Evolutionary conservation across 2,797 vertebrate genomes (phyloP).

Genomic region (Danio kyathit): DNA sequence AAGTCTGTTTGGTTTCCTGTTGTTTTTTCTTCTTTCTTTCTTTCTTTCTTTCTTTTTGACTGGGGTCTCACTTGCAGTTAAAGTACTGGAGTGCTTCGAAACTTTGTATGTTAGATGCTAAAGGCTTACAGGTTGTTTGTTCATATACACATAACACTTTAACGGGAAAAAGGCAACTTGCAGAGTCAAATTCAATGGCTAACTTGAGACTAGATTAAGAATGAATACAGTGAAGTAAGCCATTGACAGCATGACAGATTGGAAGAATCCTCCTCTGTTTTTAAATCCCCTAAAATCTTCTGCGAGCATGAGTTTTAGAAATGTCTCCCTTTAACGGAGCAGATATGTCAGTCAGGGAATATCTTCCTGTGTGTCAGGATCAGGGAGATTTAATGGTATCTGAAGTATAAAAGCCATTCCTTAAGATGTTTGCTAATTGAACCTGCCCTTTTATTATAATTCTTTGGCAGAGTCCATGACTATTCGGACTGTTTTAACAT

Average conservation of each 20-base stretch:
- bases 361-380: constrained; percentile 77
- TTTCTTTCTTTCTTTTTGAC: constrained; percentile 34
- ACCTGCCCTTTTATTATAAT: constrained; percentile 63
- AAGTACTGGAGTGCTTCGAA: constrained; percentile 25
- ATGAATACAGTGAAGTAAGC: constrained; percentile 74
- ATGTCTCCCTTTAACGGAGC: constrained; percentile 78
- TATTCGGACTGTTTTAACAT: constrained; percentile 65
- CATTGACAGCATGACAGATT: constrained; percentile 72
- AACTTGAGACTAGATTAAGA: constrained; percentile 67
- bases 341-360: constrained; percentile 76
- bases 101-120: constrained; percentile 14
- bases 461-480: constrained; percentile 48
- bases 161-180: constrained; percentile 23
- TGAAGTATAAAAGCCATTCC: constrained; percentile 78
- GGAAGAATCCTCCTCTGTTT: constrained; percentile 72
- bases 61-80: constrained; percentile 11
- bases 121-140: constrained; percentile 8
- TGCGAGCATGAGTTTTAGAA: constrained; percentile 74
- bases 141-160: neutral
- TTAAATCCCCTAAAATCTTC: constrained; percentile 78
- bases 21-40: constrained; percentile 4
- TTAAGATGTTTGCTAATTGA: constrained; percentile 75
- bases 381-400: constrained; percentile 79
- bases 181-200: constrained; percentile 65
- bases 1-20: neutral